A percentile compares a stretch with the other conserved stretches of the same genome.
phyloP scores from a whole-genome alignment of 2,113 vertebrate species.

The Damaliscus lunatus region DNA sequence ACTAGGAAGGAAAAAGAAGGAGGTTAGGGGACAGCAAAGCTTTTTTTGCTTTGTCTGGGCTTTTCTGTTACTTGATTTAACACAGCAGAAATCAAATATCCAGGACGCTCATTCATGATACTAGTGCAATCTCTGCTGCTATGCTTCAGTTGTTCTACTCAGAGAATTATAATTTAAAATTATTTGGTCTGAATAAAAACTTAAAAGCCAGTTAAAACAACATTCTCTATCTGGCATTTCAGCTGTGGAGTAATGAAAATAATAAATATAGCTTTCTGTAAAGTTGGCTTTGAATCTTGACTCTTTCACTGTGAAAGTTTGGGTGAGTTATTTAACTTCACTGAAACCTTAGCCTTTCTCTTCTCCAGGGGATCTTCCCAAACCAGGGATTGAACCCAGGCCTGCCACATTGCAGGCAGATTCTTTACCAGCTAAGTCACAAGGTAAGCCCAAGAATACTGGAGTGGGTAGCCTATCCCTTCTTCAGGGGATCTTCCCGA shows the following conservation, averaged over 20 bases:
- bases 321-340: background rate
- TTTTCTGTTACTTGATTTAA: background rate
- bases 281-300: background rate
- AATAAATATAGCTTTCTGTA: background rate
- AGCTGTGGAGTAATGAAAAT: background rate
- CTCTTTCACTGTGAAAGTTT: background rate
- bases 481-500: background rate
- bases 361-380: background rate
- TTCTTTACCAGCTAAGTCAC: background rate
- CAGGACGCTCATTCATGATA: background rate
- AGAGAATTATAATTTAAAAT: background rate
- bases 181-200: slow-evolving; percentile 10
- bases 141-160: background rate
- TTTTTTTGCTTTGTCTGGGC: background rate
- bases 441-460: background rate
- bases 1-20: fast-evolving
- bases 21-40: background rate
- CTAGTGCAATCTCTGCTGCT: no score
- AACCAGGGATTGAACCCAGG: background rate
- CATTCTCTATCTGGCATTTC: background rate
- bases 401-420: background rate
- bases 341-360: background rate
- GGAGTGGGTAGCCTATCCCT: background rate
- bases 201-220: background rate
- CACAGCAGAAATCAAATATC: background rate